phyloP scores from a whole-genome alignment of 2,113 vertebrate species.

The Anguilla japonica region DNA sequence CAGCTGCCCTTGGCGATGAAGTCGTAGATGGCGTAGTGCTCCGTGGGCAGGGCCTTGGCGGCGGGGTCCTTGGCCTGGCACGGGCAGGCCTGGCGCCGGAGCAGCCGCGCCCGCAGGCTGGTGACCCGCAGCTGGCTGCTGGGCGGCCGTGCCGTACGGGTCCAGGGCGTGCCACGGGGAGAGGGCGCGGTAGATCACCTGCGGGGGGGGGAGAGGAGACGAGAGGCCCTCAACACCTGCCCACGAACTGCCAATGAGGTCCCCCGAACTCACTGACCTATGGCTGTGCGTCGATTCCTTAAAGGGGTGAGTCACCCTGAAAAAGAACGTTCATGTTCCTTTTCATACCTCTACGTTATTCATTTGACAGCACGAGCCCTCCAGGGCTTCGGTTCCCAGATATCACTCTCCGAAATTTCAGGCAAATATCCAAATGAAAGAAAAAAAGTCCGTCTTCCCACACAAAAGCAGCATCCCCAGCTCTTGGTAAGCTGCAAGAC shows the following conservation, averaged over 20 bases:
- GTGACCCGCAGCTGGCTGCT: constrained; percentile 86
- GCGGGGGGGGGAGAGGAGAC: constrained; percentile 13
- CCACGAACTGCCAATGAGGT: background rate
- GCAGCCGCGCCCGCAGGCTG: constrained; percentile 82
- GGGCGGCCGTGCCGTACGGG: constrained; percentile 81
- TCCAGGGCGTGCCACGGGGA: constrained; percentile 77
- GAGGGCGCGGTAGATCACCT: constrained; percentile 92
- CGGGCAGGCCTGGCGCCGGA: constrained; percentile 82
- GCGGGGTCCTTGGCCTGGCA: constrained; percentile 65
- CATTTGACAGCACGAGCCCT: too few species aligned
- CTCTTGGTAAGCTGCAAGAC: too few species aligned
- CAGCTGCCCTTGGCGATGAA: constrained; percentile 96
- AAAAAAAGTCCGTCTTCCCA: too few species aligned
- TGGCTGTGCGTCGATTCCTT: too few species aligned
- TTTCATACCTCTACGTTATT: too few species aligned
- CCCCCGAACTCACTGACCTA: too few species aligned
- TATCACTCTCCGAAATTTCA: too few species aligned
- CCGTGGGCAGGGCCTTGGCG: constrained; percentile 48
- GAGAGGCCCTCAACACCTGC: background rate
- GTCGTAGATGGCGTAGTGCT: constrained; percentile 88
- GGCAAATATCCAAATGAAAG: too few species aligned
- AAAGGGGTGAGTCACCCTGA: too few species aligned
- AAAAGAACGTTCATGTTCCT: too few species aligned
- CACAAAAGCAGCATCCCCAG: too few species aligned
- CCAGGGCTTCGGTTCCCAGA: too few species aligned